Percentiles rank a stretch among this genome's conserved stretches.
Evolutionary conservation across 1,140 invertebrate species (phyloP).

Genomic region (Bombus confusus): DNA sequence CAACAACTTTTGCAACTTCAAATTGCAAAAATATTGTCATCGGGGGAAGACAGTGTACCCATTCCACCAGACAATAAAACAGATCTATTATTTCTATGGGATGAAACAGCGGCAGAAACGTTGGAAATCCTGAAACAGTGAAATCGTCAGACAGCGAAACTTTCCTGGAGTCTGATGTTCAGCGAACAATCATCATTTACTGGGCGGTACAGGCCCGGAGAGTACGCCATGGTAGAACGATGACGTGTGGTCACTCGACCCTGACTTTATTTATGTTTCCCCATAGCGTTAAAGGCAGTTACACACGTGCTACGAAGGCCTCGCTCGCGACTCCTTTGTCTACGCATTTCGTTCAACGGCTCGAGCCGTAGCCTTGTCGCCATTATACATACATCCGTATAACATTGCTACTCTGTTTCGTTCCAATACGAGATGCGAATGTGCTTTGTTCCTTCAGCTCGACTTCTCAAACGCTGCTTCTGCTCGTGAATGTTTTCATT

Average conservation of each 20-base stretch:
- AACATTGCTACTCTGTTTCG: slow-evolving; percentile 12
- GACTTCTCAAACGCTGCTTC: neutral
- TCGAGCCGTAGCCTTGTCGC: slow-evolving; percentile 45
- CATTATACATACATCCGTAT: slow-evolving; percentile 44
- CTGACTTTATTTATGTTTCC: slow-evolving; percentile 78
- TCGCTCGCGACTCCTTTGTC: slow-evolving; percentile 63
- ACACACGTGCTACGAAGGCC: slow-evolving; percentile 66
- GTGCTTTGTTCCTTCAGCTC: too few species aligned
- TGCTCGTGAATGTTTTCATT: neutral
- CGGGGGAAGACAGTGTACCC: neutral
- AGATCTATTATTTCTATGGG: too few species aligned
- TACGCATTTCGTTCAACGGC: slow-evolving; percentile 64
- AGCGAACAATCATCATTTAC: slow-evolving; percentile 24
- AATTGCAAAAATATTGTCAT: neutral
- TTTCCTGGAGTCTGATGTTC: slow-evolving; percentile 16
- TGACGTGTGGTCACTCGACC: slow-evolving; percentile 71
- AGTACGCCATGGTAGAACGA: slow-evolving; percentile 53
- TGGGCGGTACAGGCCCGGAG: slow-evolving; percentile 5
- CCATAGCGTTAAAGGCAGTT: slow-evolving; percentile 62
- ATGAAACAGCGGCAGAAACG: too few species aligned
- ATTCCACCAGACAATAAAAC: neutral
- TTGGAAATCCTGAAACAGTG: neutral
- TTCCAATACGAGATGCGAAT: neutral
- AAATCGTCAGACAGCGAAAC: neutral
- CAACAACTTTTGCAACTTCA: neutral